Conservation (phyloP, 1,140 invertebrate genomes). For the Vanessa atalanta region DNA sequence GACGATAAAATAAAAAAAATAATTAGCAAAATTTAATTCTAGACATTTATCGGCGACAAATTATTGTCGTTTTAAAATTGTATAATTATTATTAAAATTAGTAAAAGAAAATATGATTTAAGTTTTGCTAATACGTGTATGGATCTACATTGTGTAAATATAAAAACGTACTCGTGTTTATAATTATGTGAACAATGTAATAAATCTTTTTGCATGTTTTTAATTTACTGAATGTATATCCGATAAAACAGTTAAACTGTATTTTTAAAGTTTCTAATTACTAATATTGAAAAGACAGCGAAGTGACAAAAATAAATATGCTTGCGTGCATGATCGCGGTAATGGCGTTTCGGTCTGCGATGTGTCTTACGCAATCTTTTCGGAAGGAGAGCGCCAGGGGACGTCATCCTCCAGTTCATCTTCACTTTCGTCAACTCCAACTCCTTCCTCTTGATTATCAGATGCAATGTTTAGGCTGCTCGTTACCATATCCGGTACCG, state of each 20-base stretch:
- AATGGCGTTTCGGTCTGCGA: slow-evolving; percentile 36
- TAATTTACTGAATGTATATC: slow-evolving; percentile 17
- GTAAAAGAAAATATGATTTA: not conserved
- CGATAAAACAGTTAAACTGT: not conserved
- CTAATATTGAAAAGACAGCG: slow-evolving; percentile 36
- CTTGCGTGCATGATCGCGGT: slow-evolving; percentile 63
- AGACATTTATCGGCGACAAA: not conserved
- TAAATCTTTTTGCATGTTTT: not conserved
- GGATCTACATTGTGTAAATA: slow-evolving; percentile 19
- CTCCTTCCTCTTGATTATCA: slow-evolving; percentile 86
- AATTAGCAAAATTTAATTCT: slow-evolving; percentile 32
- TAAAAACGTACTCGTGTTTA: not conserved
- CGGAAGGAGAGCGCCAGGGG: slow-evolving; percentile 92
- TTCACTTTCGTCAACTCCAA: slow-evolving; percentile 90
- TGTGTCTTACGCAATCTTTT: slow-evolving; percentile 91
- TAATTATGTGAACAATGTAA: not conserved
- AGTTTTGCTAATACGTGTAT: slow-evolving; percentile 33
- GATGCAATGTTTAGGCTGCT: slow-evolving; percentile 88
- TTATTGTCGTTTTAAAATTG: not conserved
- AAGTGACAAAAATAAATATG: slow-evolving; percentile 41
- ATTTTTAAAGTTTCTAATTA: slow-evolving; percentile 15
- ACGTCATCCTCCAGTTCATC: slow-evolving; percentile 94
- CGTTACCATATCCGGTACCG: slow-evolving; percentile 93
- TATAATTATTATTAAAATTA: not conserved
- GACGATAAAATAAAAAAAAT: slow-evolving; percentile 22